Base-by-base conservation (phyloP, 1,140 invertebrate species). In the Neodiprion virginianus region DNA sequence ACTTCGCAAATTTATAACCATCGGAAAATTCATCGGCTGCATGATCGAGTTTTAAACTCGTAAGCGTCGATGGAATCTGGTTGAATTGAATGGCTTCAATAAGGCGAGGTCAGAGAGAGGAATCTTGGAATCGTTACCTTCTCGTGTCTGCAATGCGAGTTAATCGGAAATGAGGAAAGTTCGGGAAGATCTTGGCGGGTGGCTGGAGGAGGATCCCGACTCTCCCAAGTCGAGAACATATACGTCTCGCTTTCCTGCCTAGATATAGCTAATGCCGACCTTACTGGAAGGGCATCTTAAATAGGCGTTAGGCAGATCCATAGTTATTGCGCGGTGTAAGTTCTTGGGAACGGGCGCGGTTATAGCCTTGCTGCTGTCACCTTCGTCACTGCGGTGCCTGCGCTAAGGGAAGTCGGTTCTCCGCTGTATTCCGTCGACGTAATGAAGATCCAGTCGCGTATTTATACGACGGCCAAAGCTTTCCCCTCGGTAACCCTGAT, bases 151-250 rank as follows among this genome's bases (percentile, higher is more conserved):
- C n/a, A 40, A 48, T 50, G 21, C 47, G 76, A 85, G 80, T 82
- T 79, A 83, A 84, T 84, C 83, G 83, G 83, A 84, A 86, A 86
- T 83, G 83, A 86, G 82, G 78, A 86, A 86, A 86, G 81, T 85
- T 85, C 75, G 76, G 80, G 11, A 61, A 61, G 53, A 61, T 61
- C 53, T 40, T 5, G 28, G 76, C 79, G 78, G 76, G 61, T 5
- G 28, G 76, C 79, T 77, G 75, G 61, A 5, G 21, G 61, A 21
- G 28, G 53, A 7, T 17, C 53, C 28, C 28, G 5, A 40, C 2
- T 40, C 28, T 40, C 28, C 28, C 1, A 40, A 40, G 28, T 40
- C 28, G 14, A 66, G 61, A 21, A 66, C 21, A 66, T 66, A 66
- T 21, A 69, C 21, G 21, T 69, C 21, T 69, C 68, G 68, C 68